These are phyloP conservation scores for Belgica antarctica DNA, from an alignment of 2,888 invertebrate genomes.

Conservation along the genomic window DNA sequence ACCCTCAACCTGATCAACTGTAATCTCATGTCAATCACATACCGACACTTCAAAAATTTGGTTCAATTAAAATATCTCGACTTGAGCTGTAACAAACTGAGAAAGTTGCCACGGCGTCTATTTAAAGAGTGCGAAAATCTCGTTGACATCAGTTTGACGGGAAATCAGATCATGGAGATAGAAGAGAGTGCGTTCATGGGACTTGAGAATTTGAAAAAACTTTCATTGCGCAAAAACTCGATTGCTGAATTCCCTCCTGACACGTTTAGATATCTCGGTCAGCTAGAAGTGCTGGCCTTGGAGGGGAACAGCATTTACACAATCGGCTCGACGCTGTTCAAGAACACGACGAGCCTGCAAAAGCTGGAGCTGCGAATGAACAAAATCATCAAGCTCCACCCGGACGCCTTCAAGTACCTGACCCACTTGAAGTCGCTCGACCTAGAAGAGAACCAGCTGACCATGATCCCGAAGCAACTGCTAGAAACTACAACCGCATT, in stretches of 20 bases:
- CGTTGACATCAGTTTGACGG: slow-evolving; percentile 18
- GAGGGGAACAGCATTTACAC: slow-evolving; percentile 37
- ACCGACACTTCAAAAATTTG: slow-evolving; percentile 36
- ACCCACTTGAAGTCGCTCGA: background rate
- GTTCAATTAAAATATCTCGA: slow-evolving; percentile 37
- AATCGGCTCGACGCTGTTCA: background rate
- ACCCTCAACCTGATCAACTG: slow-evolving; percentile 34
- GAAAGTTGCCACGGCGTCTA: slow-evolving; percentile 33
- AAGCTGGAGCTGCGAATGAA: slow-evolving; percentile 24
- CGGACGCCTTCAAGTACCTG: slow-evolving; percentile 10
- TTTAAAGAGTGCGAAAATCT: slow-evolving; percentile 40
- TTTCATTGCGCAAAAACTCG: slow-evolving; percentile 21
- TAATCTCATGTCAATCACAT: background rate
- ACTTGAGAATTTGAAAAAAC: slow-evolving; percentile 11
- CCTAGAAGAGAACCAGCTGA: slow-evolving; percentile 23
- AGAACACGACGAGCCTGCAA: background rate
- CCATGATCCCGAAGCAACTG: background rate
- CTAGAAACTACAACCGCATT: slow-evolving; percentile 24
- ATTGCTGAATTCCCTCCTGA: slow-evolving; percentile 20
- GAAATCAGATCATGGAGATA: slow-evolving; percentile 40
- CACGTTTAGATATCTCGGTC: background rate
- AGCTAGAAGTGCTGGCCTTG: slow-evolving; percentile 16
- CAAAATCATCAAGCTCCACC: slow-evolving; percentile 31
- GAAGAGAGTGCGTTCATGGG: slow-evolving; percentile 36
- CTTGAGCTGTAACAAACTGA: slow-evolving; percentile 34